Evolutionary conservation across 2,888 invertebrate species (phyloP).

Genomic region (Atrina japonica): DNA sequence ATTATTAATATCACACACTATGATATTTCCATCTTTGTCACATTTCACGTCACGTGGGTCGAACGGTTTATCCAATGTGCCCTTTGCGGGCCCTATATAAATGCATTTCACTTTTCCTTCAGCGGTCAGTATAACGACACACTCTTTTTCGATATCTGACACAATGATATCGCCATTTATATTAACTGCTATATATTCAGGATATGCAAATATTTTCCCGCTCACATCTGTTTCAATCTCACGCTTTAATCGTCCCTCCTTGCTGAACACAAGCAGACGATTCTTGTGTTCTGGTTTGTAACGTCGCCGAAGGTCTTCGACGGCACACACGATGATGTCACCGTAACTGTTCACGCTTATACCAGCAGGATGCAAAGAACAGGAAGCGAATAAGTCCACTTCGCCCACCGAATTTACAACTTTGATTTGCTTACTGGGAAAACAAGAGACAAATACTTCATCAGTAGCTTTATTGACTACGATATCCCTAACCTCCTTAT

Average conservation of each 20-base stretch:
- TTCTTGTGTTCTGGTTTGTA: conserved; percentile 42
- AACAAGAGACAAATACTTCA: conserved; percentile 43
- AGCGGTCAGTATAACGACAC: conserved; percentile 34
- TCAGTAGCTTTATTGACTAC: conserved; percentile 40
- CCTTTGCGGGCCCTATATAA: conserved; percentile 44
- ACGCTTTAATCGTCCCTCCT: conserved; percentile 36
- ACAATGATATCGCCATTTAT: conserved; percentile 44
- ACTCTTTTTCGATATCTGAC: conserved; percentile 44
- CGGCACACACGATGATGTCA: conserved; percentile 40
- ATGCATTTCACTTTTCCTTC: conserved; percentile 35
- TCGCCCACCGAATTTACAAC: conserved; percentile 33
- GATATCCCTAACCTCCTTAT: conserved; percentile 43
- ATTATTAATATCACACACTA: conserved; percentile 47
- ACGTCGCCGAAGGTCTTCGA: conserved; percentile 39
- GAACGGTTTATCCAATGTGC: conserved; percentile 40
- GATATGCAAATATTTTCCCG: conserved; percentile 40
- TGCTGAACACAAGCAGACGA: conserved; percentile 35
- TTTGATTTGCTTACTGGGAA: conserved; percentile 40
- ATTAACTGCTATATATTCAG: conserved; percentile 45
- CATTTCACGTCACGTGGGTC: conserved; percentile 46
- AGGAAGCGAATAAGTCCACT: conserved; percentile 28
- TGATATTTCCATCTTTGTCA: conserved; percentile 45
- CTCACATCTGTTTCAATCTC: conserved; percentile 39
- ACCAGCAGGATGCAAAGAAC: conserved; percentile 41
- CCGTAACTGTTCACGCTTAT: conserved; percentile 37